phyloP scores from a whole-genome alignment of 2,888 invertebrate genomes.

The Eupithecia vulgata region DNA sequence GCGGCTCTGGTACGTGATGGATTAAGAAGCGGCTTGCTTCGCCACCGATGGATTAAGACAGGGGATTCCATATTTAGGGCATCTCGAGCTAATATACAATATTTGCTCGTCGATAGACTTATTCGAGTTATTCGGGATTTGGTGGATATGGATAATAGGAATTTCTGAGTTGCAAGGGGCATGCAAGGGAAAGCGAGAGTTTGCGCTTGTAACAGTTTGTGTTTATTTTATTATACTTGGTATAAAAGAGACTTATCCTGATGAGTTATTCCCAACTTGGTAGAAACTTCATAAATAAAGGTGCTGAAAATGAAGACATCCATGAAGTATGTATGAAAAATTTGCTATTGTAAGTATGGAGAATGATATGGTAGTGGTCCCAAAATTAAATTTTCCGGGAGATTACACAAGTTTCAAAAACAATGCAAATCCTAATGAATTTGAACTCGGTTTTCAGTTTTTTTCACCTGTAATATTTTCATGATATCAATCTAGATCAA shows the following conservation, averaged over 20 bases:
- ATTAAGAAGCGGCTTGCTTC: slow-evolving; percentile 81
- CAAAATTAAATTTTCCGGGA: too few relatives aligned
- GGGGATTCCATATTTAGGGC: slow-evolving; percentile 78
- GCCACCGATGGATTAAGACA: slow-evolving; percentile 77
- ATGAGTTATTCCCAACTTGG: neutral
- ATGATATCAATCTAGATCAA: neutral
- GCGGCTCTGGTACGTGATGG: slow-evolving; percentile 84
- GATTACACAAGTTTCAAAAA: too few relatives aligned
- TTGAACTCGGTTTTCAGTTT: too few relatives aligned
- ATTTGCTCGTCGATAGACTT: slow-evolving; percentile 78
- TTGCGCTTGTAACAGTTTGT: neutral
- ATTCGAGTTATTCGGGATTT: slow-evolving; percentile 61
- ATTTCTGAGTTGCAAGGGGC: slow-evolving; percentile 45
- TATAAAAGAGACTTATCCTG: neutral
- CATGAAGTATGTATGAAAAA: too few relatives aligned
- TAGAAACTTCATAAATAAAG: neutral
- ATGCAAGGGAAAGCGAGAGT: neutral
- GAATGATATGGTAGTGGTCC: too few relatives aligned
- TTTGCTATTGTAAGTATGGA: too few relatives aligned
- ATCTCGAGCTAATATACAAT: slow-evolving; percentile 78
- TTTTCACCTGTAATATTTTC: neutral
- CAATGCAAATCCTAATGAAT: too few relatives aligned
- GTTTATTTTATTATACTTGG: neutral
- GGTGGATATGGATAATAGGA: slow-evolving; percentile 52
- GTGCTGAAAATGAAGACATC: too few relatives aligned